These are phyloP conservation scores for Drosophila pegasa DNA, from an alignment of 2,888 invertebrate species.

Conservation along the genomic window DNA sequence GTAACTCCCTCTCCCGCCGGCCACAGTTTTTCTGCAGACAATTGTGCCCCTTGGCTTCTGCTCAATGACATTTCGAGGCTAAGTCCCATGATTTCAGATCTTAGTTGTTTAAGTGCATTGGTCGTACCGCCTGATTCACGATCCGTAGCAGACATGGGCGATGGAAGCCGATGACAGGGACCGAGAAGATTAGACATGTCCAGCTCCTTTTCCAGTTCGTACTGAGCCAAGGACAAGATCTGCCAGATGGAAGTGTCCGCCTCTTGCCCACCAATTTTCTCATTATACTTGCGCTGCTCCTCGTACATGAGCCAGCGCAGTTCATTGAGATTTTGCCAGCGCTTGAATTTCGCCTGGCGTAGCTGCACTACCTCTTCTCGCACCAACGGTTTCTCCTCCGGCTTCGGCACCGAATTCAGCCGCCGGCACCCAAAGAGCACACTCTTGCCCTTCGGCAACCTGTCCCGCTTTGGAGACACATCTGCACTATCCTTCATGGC, in stretches of 20 bases:
- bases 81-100: conserved; percentile 28
- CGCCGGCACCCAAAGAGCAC: conserved; percentile 61
- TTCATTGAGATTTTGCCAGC: conserved; percentile 51
- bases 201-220: conserved; percentile 69
- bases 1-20: too few species aligned
- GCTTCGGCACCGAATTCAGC: conserved; percentile 57
- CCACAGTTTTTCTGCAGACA: background rate
- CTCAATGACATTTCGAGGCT: background rate
- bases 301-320: conserved; percentile 61
- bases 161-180: conserved; percentile 50
- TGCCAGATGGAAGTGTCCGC: conserved; percentile 63
- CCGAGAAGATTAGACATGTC: conserved; percentile 34
- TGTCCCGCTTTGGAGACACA: background rate
- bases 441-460: conserved; percentile 41
- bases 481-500: background rate
- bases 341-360: conserved; percentile 36
- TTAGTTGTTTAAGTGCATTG: conserved; percentile 12
- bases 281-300: conserved; percentile 47
- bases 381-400: conserved; percentile 45
- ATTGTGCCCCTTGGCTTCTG: background rate
- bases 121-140: conserved; percentile 10
- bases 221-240: conserved; percentile 70
- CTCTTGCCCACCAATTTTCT: conserved; percentile 14
- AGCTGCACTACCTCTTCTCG: conserved; percentile 14
- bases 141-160: conserved; percentile 55